Evolutionary conservation across 2,797 vertebrate genomes (phyloP).

Genomic region (Xiphophorus birchmanni): DNA sequence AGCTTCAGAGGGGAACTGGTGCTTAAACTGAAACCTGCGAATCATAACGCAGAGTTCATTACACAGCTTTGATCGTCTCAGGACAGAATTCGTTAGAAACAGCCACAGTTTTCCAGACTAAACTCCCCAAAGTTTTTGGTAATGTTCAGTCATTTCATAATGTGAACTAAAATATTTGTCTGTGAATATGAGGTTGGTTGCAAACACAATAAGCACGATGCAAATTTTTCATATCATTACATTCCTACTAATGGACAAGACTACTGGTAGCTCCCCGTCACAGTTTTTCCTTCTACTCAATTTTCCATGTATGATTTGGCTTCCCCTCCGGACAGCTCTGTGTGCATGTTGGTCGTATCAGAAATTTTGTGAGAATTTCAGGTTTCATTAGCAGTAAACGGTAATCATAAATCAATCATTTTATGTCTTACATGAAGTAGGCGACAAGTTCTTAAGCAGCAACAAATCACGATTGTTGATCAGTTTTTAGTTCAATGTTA

Average conservation of each 20-base stretch:
- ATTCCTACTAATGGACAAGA: neutral
- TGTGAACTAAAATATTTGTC: neutral
- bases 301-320: neutral
- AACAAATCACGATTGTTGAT: neutral
- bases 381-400: neutral
- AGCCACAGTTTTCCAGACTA: neutral
- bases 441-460: no score
- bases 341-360: neutral
- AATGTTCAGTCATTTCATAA: neutral
- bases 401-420: neutral
- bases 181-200: neutral
- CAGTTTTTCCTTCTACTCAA: neutral
- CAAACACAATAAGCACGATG: neutral
- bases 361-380: neutral
- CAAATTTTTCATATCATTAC: neutral
- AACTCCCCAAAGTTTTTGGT: neutral
- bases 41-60: neutral
- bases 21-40: neutral
- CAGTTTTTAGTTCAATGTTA: neutral
- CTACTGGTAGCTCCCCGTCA: neutral
- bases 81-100: neutral
- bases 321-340: neutral
- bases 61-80: neutral
- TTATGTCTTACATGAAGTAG: neutral
- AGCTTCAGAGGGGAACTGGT: neutral